Percentiles rank a stretch among this genome's conserved stretches.
These are phyloP conservation scores for Desmophyllum pertusum DNA, from an alignment of 92 coral and sea anemone species.

Conservation along the genomic window DNA sequence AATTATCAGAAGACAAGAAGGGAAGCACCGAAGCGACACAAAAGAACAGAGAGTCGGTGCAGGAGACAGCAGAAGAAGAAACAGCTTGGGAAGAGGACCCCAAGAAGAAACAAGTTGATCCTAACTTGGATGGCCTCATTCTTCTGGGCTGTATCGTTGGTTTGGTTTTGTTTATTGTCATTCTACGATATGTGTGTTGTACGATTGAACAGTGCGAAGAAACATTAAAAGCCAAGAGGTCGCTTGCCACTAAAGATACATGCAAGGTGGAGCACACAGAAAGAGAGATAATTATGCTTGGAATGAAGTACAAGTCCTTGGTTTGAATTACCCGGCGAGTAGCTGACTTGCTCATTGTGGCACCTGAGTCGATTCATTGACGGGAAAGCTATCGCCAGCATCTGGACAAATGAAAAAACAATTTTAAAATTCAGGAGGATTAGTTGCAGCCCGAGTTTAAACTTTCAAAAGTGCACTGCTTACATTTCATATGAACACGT, in stretches of 20 bases:
- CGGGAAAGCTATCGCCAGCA: neutral
- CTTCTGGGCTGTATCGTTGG: constrained; percentile 35
- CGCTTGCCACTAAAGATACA: neutral
- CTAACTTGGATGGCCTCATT: constrained; percentile 29
- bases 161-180: constrained; percentile 1
- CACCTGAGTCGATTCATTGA: neutral
- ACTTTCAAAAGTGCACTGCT: neutral
- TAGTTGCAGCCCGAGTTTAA: neutral
- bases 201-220: constrained; percentile 33
- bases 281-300: constrained; percentile 11
- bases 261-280: constrained; percentile 13
- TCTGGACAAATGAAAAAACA: neutral
- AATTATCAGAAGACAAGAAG: neutral
- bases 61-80: neutral
- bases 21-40: neutral
- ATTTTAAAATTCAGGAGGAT: neutral
- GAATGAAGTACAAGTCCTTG: constrained; percentile 33
- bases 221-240: constrained; percentile 3
- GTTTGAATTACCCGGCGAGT: constrained; percentile 13
- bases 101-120: neutral
- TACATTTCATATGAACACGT: accelerated
- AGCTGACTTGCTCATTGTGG: neutral
- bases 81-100: neutral
- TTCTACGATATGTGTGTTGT: constrained; percentile 33
- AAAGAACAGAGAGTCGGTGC: neutral